These are phyloP conservation scores for Typhlichthys subterraneus DNA, from an alignment of 2,797 vertebrate species.

Conservation along the genomic window DNA sequence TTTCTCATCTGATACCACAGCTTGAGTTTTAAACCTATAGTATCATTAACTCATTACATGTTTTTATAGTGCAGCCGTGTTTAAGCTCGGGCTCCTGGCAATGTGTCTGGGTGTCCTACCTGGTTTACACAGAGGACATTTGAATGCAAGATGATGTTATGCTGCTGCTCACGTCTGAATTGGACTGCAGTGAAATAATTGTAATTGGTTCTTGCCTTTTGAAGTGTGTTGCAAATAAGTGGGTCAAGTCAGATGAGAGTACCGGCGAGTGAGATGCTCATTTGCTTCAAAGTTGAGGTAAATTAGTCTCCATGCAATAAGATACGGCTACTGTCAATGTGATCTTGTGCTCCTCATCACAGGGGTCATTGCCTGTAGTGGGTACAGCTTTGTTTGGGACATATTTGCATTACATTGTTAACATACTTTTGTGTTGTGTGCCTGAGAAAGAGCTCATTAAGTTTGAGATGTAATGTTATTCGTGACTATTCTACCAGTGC, in stretches of 20 bases:
- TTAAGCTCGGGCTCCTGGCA: slow-evolving; percentile 39
- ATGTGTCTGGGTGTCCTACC: slow-evolving; percentile 24
- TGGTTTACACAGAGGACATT: slow-evolving; percentile 35
- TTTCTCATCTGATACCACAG: slow-evolving; percentile 41
- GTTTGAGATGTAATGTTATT: not conserved
- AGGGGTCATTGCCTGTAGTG: slow-evolving; percentile 11
- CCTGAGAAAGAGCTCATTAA: not conserved
- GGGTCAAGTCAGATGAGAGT: slow-evolving; percentile 56
- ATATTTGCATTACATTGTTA: slow-evolving; percentile 13
- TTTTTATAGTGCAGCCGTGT: slow-evolving; percentile 47
- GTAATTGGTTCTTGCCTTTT: slow-evolving; percentile 52
- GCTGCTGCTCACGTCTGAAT: slow-evolving; percentile 27
- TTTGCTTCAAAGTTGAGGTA: slow-evolving; percentile 41
- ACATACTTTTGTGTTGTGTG: slow-evolving; percentile 15
- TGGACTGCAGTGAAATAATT: slow-evolving; percentile 49
- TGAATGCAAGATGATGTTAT: slow-evolving; percentile 22
- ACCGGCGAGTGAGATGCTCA: slow-evolving; percentile 46
- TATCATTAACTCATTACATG: slow-evolving; percentile 23
- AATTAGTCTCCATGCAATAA: slow-evolving; percentile 27
- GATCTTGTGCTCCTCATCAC: slow-evolving; percentile 17
- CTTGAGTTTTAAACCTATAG: slow-evolving; percentile 27
- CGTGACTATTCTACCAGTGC: not conserved
- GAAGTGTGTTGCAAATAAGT: slow-evolving; percentile 61
- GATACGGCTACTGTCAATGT: not conserved
- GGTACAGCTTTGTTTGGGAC: slow-evolving; percentile 14